phyloP scores from a whole-genome alignment of 2,113 vertebrate species.

The Ellobius talpinus region DNA sequence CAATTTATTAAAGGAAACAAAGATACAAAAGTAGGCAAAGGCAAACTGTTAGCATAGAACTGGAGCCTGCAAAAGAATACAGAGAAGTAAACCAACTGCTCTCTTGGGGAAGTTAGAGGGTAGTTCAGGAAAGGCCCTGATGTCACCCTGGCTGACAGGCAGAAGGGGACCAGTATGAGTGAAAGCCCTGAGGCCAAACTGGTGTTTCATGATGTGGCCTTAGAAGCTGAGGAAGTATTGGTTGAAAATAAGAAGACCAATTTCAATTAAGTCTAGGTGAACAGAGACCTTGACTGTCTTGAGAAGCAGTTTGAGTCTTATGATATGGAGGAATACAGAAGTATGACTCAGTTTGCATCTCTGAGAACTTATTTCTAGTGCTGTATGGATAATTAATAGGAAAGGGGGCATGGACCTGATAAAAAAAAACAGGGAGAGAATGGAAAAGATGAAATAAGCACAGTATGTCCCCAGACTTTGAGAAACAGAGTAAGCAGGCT shows the following conservation, averaged over 20 bases:
- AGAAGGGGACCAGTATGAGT: background rate
- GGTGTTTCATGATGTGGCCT: background rate
- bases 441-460: background rate
- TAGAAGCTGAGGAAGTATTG: background rate
- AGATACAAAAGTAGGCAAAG: background rate
- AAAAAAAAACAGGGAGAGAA: background rate
- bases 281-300: background rate
- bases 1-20: constrained; percentile 20
- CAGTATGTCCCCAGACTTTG: background rate
- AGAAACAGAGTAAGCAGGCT: background rate
- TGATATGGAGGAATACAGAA: background rate
- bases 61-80: background rate
- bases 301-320: constrained; percentile 15
- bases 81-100: background rate
- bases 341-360: background rate
- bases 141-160: background rate
- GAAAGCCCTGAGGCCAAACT: background rate
- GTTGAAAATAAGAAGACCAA: background rate
- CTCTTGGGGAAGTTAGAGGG: background rate
- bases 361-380: background rate
- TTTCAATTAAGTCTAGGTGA: background rate
- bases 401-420: background rate
- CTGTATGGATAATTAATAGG: background rate
- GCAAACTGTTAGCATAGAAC: background rate
- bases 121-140: background rate